These are phyloP conservation scores for Otus scops DNA, from an alignment of 2,797 vertebrate genomes.

Conservation along the genomic window DNA sequence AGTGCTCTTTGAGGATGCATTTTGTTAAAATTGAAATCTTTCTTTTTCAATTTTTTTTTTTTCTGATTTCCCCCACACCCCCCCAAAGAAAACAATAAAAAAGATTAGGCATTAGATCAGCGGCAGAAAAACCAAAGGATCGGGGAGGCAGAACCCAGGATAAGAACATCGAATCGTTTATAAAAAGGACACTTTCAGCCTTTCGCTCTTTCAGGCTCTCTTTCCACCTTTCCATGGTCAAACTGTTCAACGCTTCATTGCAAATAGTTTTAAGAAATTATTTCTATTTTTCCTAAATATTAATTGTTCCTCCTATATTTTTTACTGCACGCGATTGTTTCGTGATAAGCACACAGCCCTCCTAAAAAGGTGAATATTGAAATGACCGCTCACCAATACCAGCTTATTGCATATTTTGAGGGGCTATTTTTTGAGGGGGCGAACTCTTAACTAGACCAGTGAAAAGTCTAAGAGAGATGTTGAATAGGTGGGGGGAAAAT, in stretches of 20 bases:
- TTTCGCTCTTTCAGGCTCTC: background rate
- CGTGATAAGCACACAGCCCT: background rate
- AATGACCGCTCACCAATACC: conserved; percentile 23
- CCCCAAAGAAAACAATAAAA: conserved; percentile 38
- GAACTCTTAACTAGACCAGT: background rate
- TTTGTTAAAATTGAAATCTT: conserved; percentile 4
- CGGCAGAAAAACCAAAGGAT: conserved; percentile 33
- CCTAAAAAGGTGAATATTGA: conserved; percentile 20
- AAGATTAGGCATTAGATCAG: conserved; percentile 64
- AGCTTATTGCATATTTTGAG: conserved; percentile 57
- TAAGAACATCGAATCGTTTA: background rate
- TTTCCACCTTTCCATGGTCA: background rate
- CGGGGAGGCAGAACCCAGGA: background rate
- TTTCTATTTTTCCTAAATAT: background rate
- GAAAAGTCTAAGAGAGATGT: conserved; percentile 11
- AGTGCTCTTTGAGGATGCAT: background rate
- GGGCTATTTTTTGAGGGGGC: conserved; percentile 38
- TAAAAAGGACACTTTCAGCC: conserved; percentile 11
- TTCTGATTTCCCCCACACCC: background rate
- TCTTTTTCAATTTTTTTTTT: background rate
- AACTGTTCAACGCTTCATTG: conserved; percentile 37
- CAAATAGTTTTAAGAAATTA: conserved; percentile 42
- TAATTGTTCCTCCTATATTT: conserved; percentile 21
- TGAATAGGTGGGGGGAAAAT: background rate
- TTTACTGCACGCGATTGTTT: conserved; percentile 36